These are phyloP conservation scores for Uria aalge DNA, from an alignment of 2,113 vertebrate species.

Conservation along the genomic window DNA sequence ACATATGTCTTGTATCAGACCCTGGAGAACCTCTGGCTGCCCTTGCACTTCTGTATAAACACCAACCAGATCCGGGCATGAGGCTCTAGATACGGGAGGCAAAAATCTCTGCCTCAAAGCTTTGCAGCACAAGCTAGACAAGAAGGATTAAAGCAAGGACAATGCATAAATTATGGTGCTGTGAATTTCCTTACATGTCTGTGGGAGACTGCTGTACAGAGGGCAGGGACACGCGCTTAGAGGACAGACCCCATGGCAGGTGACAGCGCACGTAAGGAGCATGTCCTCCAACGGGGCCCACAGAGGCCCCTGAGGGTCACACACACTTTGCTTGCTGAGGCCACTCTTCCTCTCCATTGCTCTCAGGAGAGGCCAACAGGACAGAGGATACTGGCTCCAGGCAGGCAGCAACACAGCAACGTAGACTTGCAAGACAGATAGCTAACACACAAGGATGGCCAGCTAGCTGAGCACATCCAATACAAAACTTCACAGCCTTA, in stretches of 20 bases:
- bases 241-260: neutral
- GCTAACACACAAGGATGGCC: neutral
- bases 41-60: neutral
- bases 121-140: neutral
- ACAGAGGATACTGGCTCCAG: neutral
- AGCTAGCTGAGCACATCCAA: neutral
- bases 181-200: neutral
- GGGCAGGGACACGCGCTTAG: neutral
- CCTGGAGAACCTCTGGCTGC: neutral
- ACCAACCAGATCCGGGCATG: neutral
- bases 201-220: accelerated
- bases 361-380: neutral
- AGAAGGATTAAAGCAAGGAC: neutral
- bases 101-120: neutral
- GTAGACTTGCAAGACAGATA: neutral
- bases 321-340: accelerated
- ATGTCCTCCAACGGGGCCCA: neutral
- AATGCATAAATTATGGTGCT: neutral
- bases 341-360: neutral
- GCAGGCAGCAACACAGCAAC: neutral
- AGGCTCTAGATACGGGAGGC: neutral
- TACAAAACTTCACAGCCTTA: neutral
- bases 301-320: neutral
- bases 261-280: accelerated
- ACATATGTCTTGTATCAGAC: neutral